phyloP scores from a whole-genome alignment of 1,140 invertebrate genomes.

The Tetramorium alpestre region DNA sequence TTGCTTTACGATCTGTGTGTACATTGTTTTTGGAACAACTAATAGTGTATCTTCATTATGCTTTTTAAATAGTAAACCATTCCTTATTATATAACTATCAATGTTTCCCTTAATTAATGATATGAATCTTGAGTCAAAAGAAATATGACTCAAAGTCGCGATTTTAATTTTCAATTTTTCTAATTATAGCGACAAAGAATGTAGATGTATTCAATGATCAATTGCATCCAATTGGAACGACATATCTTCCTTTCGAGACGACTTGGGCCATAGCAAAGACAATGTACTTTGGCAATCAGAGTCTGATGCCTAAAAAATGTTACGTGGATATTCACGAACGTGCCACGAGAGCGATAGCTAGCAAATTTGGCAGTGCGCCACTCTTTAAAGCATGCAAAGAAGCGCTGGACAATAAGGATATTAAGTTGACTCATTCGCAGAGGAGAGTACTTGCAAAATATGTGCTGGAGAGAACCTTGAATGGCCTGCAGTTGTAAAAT shows the following conservation, averaged over 20 bases:
- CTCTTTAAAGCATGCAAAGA: constrained; percentile 90
- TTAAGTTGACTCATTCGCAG: constrained; percentile 89
- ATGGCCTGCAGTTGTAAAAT: constrained; percentile 89
- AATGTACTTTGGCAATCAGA: constrained; percentile 92
- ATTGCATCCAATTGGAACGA: constrained; percentile 90
- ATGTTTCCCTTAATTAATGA: not conserved
- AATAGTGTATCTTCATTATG: not conserved
- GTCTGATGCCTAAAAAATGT: constrained; percentile 91
- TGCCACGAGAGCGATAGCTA: constrained; percentile 88
- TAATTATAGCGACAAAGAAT: constrained; percentile 79
- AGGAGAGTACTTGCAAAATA: constrained; percentile 91
- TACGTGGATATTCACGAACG: constrained; percentile 92
- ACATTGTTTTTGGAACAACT: not conserved
- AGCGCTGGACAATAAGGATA: constrained; percentile 85
- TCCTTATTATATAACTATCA: too few relatives aligned
- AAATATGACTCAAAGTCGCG: not conserved
- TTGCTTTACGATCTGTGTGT: not conserved
- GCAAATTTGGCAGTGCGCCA: constrained; percentile 89
- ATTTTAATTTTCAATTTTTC: constrained; percentile 13
- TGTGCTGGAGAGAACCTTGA: constrained; percentile 92
- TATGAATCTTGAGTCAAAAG: not conserved
- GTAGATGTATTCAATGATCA: constrained; percentile 90
- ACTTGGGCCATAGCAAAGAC: constrained; percentile 95
- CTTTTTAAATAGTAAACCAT: not conserved
- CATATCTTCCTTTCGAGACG: constrained; percentile 90